These are phyloP conservation scores for Alethe diademata DNA, from an alignment of 2,113 vertebrate genomes.

Conservation along the genomic window DNA sequence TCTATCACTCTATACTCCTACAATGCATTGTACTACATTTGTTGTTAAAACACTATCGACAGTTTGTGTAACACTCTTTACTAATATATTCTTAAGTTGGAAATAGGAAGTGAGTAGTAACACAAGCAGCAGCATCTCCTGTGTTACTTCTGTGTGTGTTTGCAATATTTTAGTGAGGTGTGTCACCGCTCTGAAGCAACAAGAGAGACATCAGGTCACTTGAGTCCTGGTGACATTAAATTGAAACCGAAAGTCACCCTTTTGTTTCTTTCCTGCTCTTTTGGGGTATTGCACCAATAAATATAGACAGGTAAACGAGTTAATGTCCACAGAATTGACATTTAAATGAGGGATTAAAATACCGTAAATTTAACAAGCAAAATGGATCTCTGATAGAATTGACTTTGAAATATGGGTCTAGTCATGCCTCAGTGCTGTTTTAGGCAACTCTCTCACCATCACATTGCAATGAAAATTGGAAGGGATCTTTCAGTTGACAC, in stretches of 20 bases:
- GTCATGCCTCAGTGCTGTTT: background rate
- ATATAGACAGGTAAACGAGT: background rate
- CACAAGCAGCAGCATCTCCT: background rate
- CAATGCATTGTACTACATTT: slow-evolving; percentile 32
- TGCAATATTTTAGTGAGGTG: background rate
- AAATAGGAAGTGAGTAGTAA: slow-evolving; percentile 57
- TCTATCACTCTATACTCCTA: slow-evolving; percentile 45
- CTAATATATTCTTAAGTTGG: slow-evolving; percentile 18
- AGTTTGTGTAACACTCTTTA: slow-evolving; percentile 46
- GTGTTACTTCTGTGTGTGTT: background rate
- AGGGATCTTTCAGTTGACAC: background rate
- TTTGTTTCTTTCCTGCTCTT: background rate
- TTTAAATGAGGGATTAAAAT: background rate
- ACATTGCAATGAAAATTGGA: background rate
- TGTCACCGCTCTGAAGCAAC: background rate
- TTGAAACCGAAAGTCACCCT: background rate
- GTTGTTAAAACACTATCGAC: slow-evolving; percentile 28
- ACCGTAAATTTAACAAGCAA: background rate
- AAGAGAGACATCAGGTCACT: background rate
- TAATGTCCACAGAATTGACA: background rate
- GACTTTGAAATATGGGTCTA: background rate
- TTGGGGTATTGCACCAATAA: background rate
- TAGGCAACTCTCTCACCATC: background rate
- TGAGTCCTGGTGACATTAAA: background rate
- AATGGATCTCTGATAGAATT: background rate